Evolutionary conservation across 2,888 invertebrate genomes (phyloP).

Genomic region (Sarcophaga caerulescens): DNA sequence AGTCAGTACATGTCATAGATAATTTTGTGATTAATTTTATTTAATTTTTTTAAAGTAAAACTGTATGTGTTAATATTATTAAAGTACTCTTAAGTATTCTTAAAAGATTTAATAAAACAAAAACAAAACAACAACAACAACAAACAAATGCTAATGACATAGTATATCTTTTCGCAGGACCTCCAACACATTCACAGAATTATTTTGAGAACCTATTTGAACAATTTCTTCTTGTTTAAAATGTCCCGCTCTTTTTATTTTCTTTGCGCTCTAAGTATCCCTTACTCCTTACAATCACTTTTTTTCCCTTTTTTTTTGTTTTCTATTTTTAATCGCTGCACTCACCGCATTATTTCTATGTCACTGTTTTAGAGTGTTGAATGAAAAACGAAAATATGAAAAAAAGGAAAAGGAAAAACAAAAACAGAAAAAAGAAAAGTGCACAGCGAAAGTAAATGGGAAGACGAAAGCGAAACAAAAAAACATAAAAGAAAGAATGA

Average conservation of each 20-base stretch:
- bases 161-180: constrained; percentile 26
- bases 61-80: neutral
- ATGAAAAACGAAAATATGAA: constrained; percentile 25
- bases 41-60: neutral
- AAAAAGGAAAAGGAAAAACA: constrained; percentile 25
- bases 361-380: constrained; percentile 51
- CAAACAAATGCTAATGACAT: constrained; percentile 74
- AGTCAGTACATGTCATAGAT: constrained; percentile 36
- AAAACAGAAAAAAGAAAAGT: neutral
- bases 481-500: constrained; percentile 3
- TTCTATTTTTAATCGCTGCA: constrained; percentile 1
- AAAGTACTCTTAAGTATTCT: neutral
- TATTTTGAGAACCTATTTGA: neutral
- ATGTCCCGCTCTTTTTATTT: neutral
- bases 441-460: neutral
- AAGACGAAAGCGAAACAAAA: constrained; percentile 28
- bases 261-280: neutral
- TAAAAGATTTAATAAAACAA: constrained; percentile 46
- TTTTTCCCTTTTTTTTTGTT: neutral
- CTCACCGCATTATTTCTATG: constrained; percentile 40
- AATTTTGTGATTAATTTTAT: neutral
- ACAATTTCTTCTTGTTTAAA: neutral
- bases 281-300: constrained; percentile 44
- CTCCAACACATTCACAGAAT: constrained; percentile 71
- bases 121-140: neutral